A percentile compares a stretch with the other conserved stretches of the same genome.
These are phyloP conservation scores for Eulithis testata DNA, from an alignment of 2,888 invertebrate species.

Conservation along the genomic window DNA sequence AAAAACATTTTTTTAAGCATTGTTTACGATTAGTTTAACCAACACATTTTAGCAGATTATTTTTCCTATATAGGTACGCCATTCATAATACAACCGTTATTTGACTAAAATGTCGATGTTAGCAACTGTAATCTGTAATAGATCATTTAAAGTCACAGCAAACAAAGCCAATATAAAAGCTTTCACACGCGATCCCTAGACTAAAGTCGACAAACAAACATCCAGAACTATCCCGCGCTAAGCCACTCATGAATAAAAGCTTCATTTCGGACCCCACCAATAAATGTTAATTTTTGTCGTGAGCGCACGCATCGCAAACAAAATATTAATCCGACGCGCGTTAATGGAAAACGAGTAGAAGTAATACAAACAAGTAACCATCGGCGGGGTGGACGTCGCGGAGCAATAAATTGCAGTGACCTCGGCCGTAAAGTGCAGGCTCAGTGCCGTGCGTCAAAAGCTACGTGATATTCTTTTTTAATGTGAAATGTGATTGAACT, in stretches of 20 bases:
- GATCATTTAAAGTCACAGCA: conserved; percentile 82
- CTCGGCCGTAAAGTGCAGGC: conserved; percentile 62
- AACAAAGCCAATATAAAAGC: conserved; percentile 79
- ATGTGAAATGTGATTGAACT: no score
- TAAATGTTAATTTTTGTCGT: conserved; percentile 84
- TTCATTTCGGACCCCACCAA: conserved; percentile 79
- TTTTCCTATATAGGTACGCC: conserved; percentile 41
- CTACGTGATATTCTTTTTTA: neutral
- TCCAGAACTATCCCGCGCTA: conserved; percentile 78
- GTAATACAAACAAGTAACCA: conserved; percentile 77
- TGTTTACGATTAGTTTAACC: no score
- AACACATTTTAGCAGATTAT: no score
- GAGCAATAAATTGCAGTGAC: conserved; percentile 78
- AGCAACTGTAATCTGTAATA: conserved; percentile 70
- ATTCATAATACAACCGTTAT: conserved; percentile 70
- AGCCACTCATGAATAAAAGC: conserved; percentile 83
- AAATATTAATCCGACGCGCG: conserved; percentile 81
- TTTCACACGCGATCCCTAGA: conserved; percentile 81
- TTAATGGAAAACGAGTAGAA: conserved; percentile 82
- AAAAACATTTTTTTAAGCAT: no score
- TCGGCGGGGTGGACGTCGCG: conserved; percentile 54
- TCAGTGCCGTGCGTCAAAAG: conserved; percentile 27
- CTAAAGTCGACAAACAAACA: conserved; percentile 78
- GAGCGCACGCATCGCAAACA: conserved; percentile 80
- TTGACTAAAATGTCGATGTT: conserved; percentile 76